Evolutionary conservation across 2,797 vertebrate species (phyloP), one percentile per base, ranked within the genome.

Genomic region (Cynodonichthys magdalenae): DNA sequence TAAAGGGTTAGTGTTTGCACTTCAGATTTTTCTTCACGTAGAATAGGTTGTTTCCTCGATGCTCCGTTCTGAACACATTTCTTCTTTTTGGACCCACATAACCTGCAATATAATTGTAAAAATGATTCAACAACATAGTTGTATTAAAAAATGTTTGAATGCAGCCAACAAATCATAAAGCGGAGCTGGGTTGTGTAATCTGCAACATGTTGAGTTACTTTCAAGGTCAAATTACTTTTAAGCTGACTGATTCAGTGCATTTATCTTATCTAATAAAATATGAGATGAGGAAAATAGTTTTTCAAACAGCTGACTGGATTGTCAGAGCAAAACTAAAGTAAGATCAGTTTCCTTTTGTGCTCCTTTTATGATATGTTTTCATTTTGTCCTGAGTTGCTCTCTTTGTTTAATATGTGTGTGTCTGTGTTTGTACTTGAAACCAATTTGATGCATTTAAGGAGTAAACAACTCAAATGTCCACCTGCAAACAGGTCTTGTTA

Each of bases 61-160:
- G 58, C 60, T 71, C 66, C 75, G 12, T 82, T 84, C 69, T 82
- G 67, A 1, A 64, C 15, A 47, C 48, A 57, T 56, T 74, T 85
- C 49, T 55, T 82, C 52, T 69, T 82, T 68, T 74, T 81, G n/a
- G 49, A 27, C 63, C 19, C 58, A 64, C 87, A 90, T 29, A 84
- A 41, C 63, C 89, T 91, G 76, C 8, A 71, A 71, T 0, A 18
- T 0, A 19, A 17, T 4, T 15, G 15, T 47, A 1, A 44, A 3
- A 24, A 24, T 24, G 24, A 24, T 24, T 24, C 24, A 24, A 24
- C 24, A 24, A 24, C 24, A 24, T 24, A 34, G 2, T 39, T 39
- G 36, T 11, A 39, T 12, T 12, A 39, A 12, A 10, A 34, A 8
- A 39, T 39, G 11, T 39, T 14, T 39, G 11, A 39, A 12, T 10